A percentile compares a stretch with the other conserved stretches of the same genome.
phyloP scores from a whole-genome alignment of 2,888 invertebrate genomes.

The Sarcophaga subvicina region DNA sequence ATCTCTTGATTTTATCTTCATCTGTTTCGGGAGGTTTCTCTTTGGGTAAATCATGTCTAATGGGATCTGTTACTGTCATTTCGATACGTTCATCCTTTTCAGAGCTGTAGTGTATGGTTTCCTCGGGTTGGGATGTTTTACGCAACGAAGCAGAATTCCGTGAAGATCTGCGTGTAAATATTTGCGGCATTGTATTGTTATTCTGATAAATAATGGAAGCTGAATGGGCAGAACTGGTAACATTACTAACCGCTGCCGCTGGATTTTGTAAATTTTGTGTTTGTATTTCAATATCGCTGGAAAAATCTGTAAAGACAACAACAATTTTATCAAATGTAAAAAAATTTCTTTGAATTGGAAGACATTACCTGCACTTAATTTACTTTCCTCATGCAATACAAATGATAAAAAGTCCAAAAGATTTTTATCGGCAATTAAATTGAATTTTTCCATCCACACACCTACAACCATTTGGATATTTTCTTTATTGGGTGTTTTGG shows the following conservation, averaged over 20 bases:
- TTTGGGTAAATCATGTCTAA: slow-evolving; percentile 52
- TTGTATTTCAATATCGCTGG: slow-evolving; percentile 61
- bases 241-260: slow-evolving; percentile 32
- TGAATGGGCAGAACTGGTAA: slow-evolving; percentile 37
- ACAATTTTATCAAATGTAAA: neutral
- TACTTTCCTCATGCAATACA: slow-evolving; percentile 61
- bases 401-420: slow-evolving; percentile 77
- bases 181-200: slow-evolving; percentile 58
- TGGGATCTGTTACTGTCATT: slow-evolving; percentile 52
- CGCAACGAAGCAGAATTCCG: slow-evolving; percentile 74
- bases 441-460: slow-evolving; percentile 77
- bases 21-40: slow-evolving; percentile 25
- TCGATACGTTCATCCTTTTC: slow-evolving; percentile 79
- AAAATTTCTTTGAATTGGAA: neutral
- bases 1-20: slow-evolving; percentile 62
- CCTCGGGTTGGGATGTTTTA: slow-evolving; percentile 78
- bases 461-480: slow-evolving; percentile 72
- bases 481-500: slow-evolving; percentile 38
- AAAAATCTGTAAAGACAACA: slow-evolving; percentile 46
- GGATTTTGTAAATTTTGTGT: slow-evolving; percentile 59
- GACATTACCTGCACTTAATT: slow-evolving; percentile 63
- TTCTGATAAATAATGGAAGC: slow-evolving; percentile 51
- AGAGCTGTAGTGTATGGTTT: slow-evolving; percentile 81
- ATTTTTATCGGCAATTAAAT: slow-evolving; percentile 73
- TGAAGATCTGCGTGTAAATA: slow-evolving; percentile 72